phyloP scores from a whole-genome alignment of 2,888 invertebrate species.

The Meandrusa payeni region DNA sequence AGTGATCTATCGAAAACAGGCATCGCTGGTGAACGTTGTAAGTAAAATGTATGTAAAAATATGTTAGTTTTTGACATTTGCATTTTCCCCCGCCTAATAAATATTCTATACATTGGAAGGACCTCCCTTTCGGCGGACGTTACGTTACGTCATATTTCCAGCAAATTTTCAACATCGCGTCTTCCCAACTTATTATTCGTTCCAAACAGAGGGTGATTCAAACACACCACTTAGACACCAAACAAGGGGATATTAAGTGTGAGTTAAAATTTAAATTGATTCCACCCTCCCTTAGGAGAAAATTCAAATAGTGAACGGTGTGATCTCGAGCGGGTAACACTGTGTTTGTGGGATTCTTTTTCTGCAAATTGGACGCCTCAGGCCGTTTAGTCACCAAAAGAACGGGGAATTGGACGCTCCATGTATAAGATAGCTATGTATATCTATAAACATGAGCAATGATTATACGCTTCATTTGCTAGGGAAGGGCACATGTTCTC shows the following conservation, averaged over 20 bases:
- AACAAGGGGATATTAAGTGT: conserved; percentile 81
- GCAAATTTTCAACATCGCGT: conserved; percentile 56
- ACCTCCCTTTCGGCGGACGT: conserved; percentile 10
- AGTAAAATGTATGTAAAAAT: not conserved
- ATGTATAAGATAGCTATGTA: conserved; percentile 33
- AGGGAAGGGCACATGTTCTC: conserved; percentile 34
- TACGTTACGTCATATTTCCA: conserved; percentile 30
- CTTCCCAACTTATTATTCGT: conserved; percentile 75
- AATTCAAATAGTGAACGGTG: conserved; percentile 78
- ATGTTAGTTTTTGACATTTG: conserved; percentile 13
- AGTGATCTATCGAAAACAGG: no score
- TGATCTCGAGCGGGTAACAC: conserved; percentile 72
- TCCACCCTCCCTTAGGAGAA: conserved; percentile 69
- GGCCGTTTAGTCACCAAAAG: conserved; percentile 67
- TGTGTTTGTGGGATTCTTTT: conserved; percentile 76
- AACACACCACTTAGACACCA: conserved; percentile 81
- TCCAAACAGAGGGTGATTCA: conserved; percentile 74
- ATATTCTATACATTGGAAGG: conserved; percentile 10
- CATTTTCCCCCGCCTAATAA: conserved; percentile 18
- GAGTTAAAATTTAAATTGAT: conserved; percentile 81
- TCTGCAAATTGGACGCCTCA: conserved; percentile 76
- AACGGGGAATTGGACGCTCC: conserved; percentile 40
- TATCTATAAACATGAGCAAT: conserved; percentile 44
- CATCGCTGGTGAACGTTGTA: no score
- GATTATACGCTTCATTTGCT: conserved; percentile 65